Conservation (phyloP, 2,113 vertebrate genomes). For the Perca flavescens region DNA sequence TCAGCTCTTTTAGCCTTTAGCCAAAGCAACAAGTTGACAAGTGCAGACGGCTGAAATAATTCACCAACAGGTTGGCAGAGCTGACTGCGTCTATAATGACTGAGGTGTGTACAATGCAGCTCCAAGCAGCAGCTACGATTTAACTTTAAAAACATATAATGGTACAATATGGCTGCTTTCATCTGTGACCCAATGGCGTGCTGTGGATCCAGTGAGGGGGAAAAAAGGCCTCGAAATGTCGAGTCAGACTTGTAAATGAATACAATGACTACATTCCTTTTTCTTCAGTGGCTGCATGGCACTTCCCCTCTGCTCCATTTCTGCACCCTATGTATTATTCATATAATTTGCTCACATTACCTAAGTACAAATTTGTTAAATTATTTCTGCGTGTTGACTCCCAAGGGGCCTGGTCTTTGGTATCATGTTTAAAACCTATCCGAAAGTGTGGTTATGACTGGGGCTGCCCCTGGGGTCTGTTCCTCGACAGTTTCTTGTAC, state of each 20-base stretch:
- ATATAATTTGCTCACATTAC: slow-evolving; percentile 84
- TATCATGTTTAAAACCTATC: slow-evolving; percentile 84
- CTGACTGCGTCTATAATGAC: slow-evolving; percentile 18
- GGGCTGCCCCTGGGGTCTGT: slow-evolving; percentile 88
- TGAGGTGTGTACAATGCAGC: slow-evolving; percentile 26
- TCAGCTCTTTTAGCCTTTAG: slow-evolving; percentile 10
- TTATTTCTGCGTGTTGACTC: slow-evolving; percentile 82
- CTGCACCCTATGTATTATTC: slow-evolving; percentile 79
- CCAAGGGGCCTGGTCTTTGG: slow-evolving; percentile 79
- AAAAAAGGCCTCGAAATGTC: slow-evolving; percentile 66
- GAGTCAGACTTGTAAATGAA: slow-evolving; percentile 76
- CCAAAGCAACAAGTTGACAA: slow-evolving; percentile 75
- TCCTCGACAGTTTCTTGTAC: slow-evolving; percentile 87
- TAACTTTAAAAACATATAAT: slow-evolving; percentile 24
- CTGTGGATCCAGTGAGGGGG: slow-evolving; percentile 20
- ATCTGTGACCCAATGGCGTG: slow-evolving; percentile 58
- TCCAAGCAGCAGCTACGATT: slow-evolving; percentile 26
- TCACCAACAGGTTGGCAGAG: slow-evolving; percentile 53
- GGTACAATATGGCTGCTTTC: slow-evolving; percentile 65
- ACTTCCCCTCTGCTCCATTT: slow-evolving; percentile 58
- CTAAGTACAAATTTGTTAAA: slow-evolving; percentile 84
- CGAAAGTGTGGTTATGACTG: slow-evolving; percentile 85
- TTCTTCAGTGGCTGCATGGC: slow-evolving; percentile 43
- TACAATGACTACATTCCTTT: slow-evolving; percentile 54
- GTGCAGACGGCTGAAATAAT: slow-evolving; percentile 40